phyloP scores from a whole-genome alignment of 1,140 invertebrate genomes.

The Brachionus paranguensis region DNA sequence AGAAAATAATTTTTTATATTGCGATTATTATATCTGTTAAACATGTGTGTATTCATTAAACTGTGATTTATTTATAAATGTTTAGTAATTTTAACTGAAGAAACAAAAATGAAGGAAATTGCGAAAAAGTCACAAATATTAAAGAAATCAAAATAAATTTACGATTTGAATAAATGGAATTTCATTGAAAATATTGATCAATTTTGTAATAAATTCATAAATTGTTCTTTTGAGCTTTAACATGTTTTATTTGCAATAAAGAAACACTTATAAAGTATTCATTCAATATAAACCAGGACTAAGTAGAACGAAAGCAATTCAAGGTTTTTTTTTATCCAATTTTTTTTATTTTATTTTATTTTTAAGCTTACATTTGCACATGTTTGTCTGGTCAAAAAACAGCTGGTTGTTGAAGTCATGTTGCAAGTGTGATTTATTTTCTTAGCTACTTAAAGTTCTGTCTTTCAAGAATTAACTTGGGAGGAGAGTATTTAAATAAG shows the following conservation, averaged over 20 bases:
- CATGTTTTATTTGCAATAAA: background rate
- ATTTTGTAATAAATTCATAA: background rate
- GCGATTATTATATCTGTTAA: too few species aligned
- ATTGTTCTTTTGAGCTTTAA: background rate
- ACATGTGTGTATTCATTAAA: too few species aligned
- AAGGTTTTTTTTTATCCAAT: background rate
- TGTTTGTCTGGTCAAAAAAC: background rate
- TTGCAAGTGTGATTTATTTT: background rate
- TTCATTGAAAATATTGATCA: background rate
- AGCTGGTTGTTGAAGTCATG: constrained; percentile 11
- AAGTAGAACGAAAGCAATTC: background rate
- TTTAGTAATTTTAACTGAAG: background rate
- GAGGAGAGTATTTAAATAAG: background rate
- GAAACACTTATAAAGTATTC: background rate
- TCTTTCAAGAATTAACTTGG: background rate
- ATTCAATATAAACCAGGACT: background rate
- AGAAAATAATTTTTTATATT: background rate
- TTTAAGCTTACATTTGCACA: background rate
- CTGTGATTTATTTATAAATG: background rate
- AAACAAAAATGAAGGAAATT: background rate
- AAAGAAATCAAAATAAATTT: background rate
- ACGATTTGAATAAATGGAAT: too few species aligned
- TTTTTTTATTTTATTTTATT: background rate
- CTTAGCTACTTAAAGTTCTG: background rate
- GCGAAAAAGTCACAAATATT: background rate